These are phyloP conservation scores for Julus scanicus DNA, from an alignment of 2,888 invertebrate species.

Conservation along the genomic window DNA sequence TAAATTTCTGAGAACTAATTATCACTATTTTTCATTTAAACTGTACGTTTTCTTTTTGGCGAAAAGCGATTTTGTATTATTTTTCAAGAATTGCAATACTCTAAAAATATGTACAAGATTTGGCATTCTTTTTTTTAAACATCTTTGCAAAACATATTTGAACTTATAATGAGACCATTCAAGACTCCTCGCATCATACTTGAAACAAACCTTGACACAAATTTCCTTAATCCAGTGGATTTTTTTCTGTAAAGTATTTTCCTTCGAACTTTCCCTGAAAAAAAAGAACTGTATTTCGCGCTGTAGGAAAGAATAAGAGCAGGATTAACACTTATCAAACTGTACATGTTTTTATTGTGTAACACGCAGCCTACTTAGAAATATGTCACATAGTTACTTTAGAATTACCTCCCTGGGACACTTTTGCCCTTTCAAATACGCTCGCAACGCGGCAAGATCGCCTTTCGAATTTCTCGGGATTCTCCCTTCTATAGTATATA, in stretches of 20 bases:
- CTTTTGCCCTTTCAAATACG: conserved; percentile 47
- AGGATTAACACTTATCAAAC: conserved; percentile 45
- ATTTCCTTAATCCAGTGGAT: background rate
- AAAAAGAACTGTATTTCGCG: background rate
- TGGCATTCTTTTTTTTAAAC: background rate
- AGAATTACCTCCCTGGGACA: conserved; percentile 52
- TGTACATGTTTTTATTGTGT: conserved; percentile 47
- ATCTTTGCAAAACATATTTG: background rate
- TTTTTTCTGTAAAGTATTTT: background rate
- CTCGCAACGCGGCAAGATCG: conserved; percentile 45
- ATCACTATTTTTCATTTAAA: too few relatives aligned
- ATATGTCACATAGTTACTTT: conserved; percentile 47
- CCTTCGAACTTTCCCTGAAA: background rate
- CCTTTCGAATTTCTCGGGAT: conserved; percentile 35
- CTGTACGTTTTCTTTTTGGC: too few relatives aligned
- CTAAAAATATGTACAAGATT: too few relatives aligned
- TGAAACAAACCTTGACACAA: background rate
- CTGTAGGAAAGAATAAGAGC: background rate
- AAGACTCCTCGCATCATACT: background rate
- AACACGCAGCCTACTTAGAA: conserved; percentile 47
- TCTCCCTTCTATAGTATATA: conserved; percentile 48
- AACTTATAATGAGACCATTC: background rate
- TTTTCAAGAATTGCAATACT: too few relatives aligned
- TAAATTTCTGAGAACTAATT: too few relatives aligned
- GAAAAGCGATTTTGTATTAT: too few relatives aligned